Evolutionary conservation across 1,140 invertebrate species (phyloP), one percentile per base, ranked within the genome.

Genomic region (Heliothis subflexa): DNA sequence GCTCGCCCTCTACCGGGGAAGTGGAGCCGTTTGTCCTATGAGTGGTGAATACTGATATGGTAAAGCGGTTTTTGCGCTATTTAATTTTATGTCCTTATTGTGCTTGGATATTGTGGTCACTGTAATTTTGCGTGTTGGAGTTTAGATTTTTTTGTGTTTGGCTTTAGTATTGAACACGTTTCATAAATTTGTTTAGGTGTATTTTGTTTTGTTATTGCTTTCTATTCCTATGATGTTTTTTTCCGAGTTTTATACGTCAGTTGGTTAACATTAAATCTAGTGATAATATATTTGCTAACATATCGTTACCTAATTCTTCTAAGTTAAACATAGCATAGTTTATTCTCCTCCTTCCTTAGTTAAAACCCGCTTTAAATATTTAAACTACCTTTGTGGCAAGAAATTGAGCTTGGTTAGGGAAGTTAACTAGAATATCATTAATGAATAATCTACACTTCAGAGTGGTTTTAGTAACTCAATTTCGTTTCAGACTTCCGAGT

Each of bases 1-100:
- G 86, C 85, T 87, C 88, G 81, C 79, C 45, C 55, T 66, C 83
- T 79, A 50, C 77, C 50, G 70, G 68, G 70, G 45, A 57, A 79
- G 71, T 79, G 78, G 78, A 66, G 49, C 61, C 78, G 78, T 80
- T 80, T 80, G 79, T 80, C 54, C 57, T 77, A 76, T 75, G 78
- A 80, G 66, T 76, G 73, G 50, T 80, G 79, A 80, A 75, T 75
- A 75, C 73, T 64, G 73, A 62, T 75, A 75, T 25, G 47, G 47
- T 64, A 75, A 70, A 75, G 59, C 62, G 73, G 73, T 62, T 52
- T 75, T 75, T 75, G 73, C 64, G 73, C 73, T 49, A 75, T 75
- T 75, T 64, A 64, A 75, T 75, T 75, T 62, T 49, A 64, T 64
- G 47, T 75, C 73, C 47, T 75, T 75, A 70, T 50, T 66, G 10